phyloP scores from a whole-genome alignment of 2,113 vertebrate genomes.

The Nicator chloris region DNA sequence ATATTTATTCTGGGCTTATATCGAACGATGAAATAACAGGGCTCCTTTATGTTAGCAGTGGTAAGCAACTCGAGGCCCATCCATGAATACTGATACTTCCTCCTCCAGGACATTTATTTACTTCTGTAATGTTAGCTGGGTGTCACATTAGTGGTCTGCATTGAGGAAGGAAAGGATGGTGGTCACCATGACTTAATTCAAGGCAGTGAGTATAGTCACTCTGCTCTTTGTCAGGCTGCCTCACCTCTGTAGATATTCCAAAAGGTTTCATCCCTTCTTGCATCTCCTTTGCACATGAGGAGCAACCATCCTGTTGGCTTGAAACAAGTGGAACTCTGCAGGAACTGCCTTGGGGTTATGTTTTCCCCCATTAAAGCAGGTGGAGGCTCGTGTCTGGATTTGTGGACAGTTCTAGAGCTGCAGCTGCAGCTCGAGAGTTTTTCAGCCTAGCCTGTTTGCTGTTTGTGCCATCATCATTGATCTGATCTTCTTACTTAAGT shows the following conservation, averaged over 20 bases:
- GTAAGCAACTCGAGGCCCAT: background rate
- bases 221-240: background rate
- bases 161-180: background rate
- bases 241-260: background rate
- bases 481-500: background rate
- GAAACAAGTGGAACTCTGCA: background rate
- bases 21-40: background rate
- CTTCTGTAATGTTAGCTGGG: background rate
- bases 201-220: background rate
- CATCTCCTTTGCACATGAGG: background rate
- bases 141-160: background rate
- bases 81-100: constrained; percentile 8
- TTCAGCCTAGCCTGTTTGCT: background rate
- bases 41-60: background rate
- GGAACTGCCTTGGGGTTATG: background rate
- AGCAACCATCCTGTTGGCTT: background rate
- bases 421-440: background rate
- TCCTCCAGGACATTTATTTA: background rate
- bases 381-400: background rate
- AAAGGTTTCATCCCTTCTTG: background rate
- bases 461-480: background rate
- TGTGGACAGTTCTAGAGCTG: background rate
- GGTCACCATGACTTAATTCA: background rate
- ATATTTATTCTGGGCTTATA: constrained; percentile 59
- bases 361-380: background rate